A percentile compares a stretch with the other conserved stretches of the same genome.
phyloP scores from a whole-genome alignment of 2,797 vertebrate species.

The Selene dorsalis region DNA sequence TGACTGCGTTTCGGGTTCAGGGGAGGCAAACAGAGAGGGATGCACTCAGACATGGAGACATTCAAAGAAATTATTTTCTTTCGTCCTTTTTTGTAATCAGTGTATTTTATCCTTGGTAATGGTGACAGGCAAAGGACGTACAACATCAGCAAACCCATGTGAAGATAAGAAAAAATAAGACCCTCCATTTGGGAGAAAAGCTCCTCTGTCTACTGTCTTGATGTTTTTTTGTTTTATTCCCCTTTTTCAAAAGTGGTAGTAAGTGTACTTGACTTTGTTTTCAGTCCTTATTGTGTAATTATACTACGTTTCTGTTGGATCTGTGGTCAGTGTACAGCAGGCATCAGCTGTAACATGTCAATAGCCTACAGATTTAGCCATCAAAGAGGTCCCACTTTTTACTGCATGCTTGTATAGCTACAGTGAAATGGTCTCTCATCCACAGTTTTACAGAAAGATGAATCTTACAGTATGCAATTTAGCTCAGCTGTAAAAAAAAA shows the following conservation, averaged over 20 bases:
- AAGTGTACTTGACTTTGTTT: constrained; percentile 64
- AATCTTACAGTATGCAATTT: constrained; percentile 57
- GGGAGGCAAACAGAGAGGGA: constrained; percentile 35
- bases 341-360: constrained; percentile 32
- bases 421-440: constrained; percentile 8
- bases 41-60: constrained; percentile 37
- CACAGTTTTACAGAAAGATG: constrained; percentile 25
- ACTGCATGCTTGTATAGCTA: constrained; percentile 63
- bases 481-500: constrained; percentile 30
- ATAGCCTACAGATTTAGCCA: constrained; percentile 34
- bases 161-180: constrained; percentile 38
- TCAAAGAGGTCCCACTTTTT: constrained; percentile 53
- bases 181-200: constrained; percentile 20
- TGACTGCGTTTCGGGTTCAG: constrained; percentile 40
- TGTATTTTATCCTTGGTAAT: constrained; percentile 53
- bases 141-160: constrained; percentile 44
- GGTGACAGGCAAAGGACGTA: constrained; percentile 44
- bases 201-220: constrained; percentile 47
- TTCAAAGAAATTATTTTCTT: constrained; percentile 32
- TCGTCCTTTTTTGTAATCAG: constrained; percentile 19
- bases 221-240: constrained; percentile 67
- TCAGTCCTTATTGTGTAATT: constrained; percentile 74
- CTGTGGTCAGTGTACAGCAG: constrained; percentile 60
- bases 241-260: constrained; percentile 58
- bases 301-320: constrained; percentile 69